Evolutionary conservation across 2,797 vertebrate genomes (phyloP), one percentile per base, ranked within the genome.

Genomic region (Phoxinus dragarum): DNA sequence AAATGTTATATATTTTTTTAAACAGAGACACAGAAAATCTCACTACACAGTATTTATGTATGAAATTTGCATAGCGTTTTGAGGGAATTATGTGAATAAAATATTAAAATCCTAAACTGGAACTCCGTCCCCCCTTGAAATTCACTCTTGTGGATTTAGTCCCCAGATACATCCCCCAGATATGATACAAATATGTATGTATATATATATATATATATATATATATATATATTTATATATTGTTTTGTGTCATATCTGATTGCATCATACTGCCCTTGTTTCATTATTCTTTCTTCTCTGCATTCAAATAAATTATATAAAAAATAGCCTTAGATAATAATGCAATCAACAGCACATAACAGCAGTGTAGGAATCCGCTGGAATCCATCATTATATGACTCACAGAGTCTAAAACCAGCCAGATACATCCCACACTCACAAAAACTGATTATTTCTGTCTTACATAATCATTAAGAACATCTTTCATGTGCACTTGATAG

Each of bases 401-500:
- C 68, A 84, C 49, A 59, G 17, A 31, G 36, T 61, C 27, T 52
- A 80, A 77, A 80, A 36, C 40, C 31, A 17, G 49, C 21, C 83
- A 79, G 54, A 72, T 17, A 19, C 67, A 64, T 21, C 76, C 84
- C 67, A 85, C 84, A 36, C 47, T 36, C 67, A 44, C 34, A 75
- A 79, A 61, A 79, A 34, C 38, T 73, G 40, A 85, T 80, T 73
- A 52, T 80, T 72, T 80, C 31, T 42, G 66, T 79, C 67, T 85
- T 72, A 61, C 54, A 64, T 61, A 85, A 85, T 56, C 40, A 85
- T 85, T 79, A 85, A 56, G 64, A 64, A 61, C 67, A 84, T 78
- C 36, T 84, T 84, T 80, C 31, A 49, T 72, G 56, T 80, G 54
- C 44, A 52, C 76, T 34, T 72, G 54, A 79, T 78, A 52, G 52